Evolutionary conservation across 2,888 invertebrate species (phyloP), one percentile per base, ranked within the genome.

Genomic region (Phanerotoma sp.): DNA sequence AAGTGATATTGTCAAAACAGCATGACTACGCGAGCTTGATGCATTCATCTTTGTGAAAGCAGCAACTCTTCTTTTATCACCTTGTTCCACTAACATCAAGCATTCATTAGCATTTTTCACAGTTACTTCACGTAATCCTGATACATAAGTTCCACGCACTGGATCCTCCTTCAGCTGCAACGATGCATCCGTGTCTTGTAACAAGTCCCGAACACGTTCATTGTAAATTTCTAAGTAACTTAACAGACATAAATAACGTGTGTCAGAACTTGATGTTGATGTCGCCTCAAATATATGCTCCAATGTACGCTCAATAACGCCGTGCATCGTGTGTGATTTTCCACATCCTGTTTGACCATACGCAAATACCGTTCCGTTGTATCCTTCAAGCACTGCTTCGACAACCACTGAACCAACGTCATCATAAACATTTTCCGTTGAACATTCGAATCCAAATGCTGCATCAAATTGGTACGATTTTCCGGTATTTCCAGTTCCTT

Each of bases 311-410:
- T 89, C 88, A 65, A 91, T 88, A 61, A 91, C 86, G 0, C 88
- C 93, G 73, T 92, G 91, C 93, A 95, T 95, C 10, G 92, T 90
- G 73, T 88, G 91, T 1, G 92, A 91, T 75, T 94, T 95, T 0
- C 94, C 94, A 73, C 93, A 92, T 0, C 94, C 93, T 1, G 93
- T 94, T 79, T 94, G 94, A 0, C 94, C 94, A 72, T 95, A 95
- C 0, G 94, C 94, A 77, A 95, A 94, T 49, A 95, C 91, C 0
- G 94, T 94, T 15, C 91, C 91, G 79, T 94, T 95, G 80, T 94
- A 94, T 1, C 94, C 94, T 71, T 94, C 93, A 51, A 93, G 81
- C 1, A 93, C 91, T 57, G 91, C 91, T 83, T 88, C 77, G 13
- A 75, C 77, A 18, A 77, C 65, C n/a, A 77, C 73, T 2, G 77